Percentiles rank a stretch among this genome's conserved stretches.
Conservation (phyloP, 2,888 invertebrate species). For the Onchidella celtica region DNA sequence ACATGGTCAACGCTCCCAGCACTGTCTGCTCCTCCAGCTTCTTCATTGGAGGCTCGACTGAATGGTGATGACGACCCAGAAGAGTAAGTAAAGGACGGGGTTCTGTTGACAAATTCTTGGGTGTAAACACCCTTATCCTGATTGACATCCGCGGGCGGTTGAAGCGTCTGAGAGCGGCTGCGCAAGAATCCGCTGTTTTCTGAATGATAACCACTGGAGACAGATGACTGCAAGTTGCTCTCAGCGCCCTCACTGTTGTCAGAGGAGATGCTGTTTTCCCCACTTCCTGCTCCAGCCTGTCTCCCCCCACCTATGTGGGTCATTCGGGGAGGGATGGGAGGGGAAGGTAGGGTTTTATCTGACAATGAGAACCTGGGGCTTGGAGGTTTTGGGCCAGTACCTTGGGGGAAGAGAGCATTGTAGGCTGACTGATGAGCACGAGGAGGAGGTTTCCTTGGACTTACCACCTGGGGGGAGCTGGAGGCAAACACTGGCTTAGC, state of each 20-base stretch:
- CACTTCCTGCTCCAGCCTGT: conserved; percentile 47
- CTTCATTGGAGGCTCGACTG: conserved; percentile 48
- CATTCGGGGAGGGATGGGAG: conserved; percentile 9
- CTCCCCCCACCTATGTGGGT: neutral
- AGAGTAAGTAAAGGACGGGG: conserved; percentile 60
- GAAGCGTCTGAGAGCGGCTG: neutral
- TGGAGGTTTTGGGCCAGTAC: conserved; percentile 32
- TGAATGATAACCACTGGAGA: conserved; percentile 59
- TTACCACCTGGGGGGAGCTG: neutral
- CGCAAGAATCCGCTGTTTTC: conserved; percentile 46
- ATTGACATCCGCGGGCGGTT: conserved; percentile 8
- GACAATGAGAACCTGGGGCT: conserved; percentile 2
- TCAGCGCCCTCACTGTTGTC: conserved; percentile 59
- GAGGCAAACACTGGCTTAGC: neutral
- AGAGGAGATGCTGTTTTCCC: conserved; percentile 64
- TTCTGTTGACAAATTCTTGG: conserved; percentile 56
- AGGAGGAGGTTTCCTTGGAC: neutral
- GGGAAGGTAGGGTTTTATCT: neutral
- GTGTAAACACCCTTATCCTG: conserved; percentile 53
- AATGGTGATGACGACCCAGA: conserved; percentile 55
- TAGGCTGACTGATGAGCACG: conserved; percentile 27
- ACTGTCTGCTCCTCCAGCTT: conserved; percentile 20
- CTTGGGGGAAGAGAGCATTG: conserved; percentile 41
- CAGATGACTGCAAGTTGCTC: conserved; percentile 57
- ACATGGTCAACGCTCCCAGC: neutral